Base-by-base conservation (phyloP, 2,113 vertebrate species). In the Monopterus albus region DNA sequence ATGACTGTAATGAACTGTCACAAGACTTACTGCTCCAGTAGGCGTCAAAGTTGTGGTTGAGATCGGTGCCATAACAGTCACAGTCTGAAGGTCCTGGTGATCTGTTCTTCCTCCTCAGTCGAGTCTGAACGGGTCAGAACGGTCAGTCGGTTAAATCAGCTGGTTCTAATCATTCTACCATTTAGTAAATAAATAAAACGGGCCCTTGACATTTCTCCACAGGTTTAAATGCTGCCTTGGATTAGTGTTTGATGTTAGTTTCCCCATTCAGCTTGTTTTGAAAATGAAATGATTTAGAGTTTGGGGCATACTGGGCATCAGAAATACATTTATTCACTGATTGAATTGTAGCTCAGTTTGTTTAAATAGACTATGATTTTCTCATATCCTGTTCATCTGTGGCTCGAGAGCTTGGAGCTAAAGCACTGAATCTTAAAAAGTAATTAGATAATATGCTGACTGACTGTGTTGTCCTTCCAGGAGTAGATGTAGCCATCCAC, bases 21-120 rank as follows among this genome's bases (percentile, higher is more conserved):
- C 2, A 15, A 71, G 14, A 96, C 95, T 94, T 88, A 97, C 96
- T 93, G 68, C 94, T 94, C 95, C 95, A 97, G 49, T 93, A 93
- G 29, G 91, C 91, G 8, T 94, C 87, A 73, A 96, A 96, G 91
- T 98, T 97, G 57, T 93, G 60, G 83, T 96, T 96, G 78, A 97
- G 94, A 58, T 97, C 96, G 1, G 91, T 91, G 21, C 95, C 94
- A 0, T 86, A 79, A 72, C 95, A 95, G 2, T 25, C 59, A 21
- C 86, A 91, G 69, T 38, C 23, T 0, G 2, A 1, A 8, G 87
- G 47, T 21, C 90, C 90, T 0, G 88, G 81, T 3, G 94, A 93
- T 53, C 89, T 88, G 43, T 92, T 95, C 90, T 97, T 98, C 87
- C 95, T 95, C 96, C 96, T 96, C 6, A 95, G 82, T 33, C 93